Conservation (phyloP, 2,797 vertebrate genomes). For the Odontamblyopus lacepedii region DNA sequence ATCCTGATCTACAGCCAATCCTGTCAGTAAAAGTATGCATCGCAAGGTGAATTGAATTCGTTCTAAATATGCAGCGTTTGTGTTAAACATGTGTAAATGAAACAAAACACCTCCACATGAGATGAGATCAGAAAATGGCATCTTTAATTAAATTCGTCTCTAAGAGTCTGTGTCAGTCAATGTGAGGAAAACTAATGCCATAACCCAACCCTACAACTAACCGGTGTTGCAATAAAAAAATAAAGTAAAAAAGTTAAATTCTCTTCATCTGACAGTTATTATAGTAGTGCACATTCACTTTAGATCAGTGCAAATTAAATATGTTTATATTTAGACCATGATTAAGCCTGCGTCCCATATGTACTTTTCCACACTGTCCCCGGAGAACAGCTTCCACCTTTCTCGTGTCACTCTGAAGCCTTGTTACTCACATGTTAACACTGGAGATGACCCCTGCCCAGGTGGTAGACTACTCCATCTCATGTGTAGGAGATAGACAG, state of each 20-base stretch:
- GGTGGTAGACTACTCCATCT: slow-evolving; percentile 19
- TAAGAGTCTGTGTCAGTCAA: too few species aligned
- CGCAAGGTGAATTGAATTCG: too few species aligned
- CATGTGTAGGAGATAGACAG: slow-evolving; percentile 17
- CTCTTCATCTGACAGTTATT: not conserved
- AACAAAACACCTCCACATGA: too few species aligned
- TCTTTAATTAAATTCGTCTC: too few species aligned
- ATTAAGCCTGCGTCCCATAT: not conserved
- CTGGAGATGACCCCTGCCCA: slow-evolving; percentile 26
- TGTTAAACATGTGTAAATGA: too few species aligned
- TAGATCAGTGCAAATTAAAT: not conserved
- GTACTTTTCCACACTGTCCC: not conserved
- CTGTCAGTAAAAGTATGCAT: too few species aligned
- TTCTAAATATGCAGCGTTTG: too few species aligned
- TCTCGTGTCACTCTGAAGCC: slow-evolving; percentile 4
- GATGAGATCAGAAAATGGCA: too few species aligned
- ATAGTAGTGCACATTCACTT: not conserved
- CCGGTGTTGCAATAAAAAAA: not conserved
- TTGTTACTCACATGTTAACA: slow-evolving; percentile 38
- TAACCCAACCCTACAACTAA: not conserved
- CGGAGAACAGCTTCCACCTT: not conserved
- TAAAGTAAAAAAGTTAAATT: not conserved
- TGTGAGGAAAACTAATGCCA: too few species aligned
- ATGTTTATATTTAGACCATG: not conserved
- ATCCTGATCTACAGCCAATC: too few species aligned